Evolutionary conservation across 2,888 invertebrate genomes (phyloP).

Genomic region (Iselma pallidipennis): DNA sequence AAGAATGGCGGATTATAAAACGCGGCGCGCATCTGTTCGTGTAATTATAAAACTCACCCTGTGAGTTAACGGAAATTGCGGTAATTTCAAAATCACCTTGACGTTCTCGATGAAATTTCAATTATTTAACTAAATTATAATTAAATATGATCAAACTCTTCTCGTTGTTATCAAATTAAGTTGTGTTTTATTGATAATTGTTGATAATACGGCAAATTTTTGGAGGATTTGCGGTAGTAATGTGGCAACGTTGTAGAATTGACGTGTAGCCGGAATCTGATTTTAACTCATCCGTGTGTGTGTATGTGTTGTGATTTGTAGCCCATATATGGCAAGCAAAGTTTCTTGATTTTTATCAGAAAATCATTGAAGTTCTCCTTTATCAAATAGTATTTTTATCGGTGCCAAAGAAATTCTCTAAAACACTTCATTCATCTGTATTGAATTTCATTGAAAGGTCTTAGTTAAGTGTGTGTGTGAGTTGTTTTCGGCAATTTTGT

Average conservation of each 20-base stretch:
- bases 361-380: conserved; percentile 16
- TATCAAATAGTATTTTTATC: conserved; percentile 8
- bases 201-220: too few species aligned
- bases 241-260: not conserved
- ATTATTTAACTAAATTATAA: too few species aligned
- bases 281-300: not conserved
- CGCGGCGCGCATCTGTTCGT: too few species aligned
- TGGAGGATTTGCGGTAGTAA: too few species aligned
- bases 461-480: not conserved
- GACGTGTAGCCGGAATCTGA: not conserved
- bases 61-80: too few species aligned
- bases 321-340: conserved; percentile 42
- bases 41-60: too few species aligned
- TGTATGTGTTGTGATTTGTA: not conserved
- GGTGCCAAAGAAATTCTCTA: conserved; percentile 24
- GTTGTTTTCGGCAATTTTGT: not conserved
- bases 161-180: too few species aligned
- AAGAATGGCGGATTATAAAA: too few species aligned
- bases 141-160: too few species aligned
- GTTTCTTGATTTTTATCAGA: conserved; percentile 32
- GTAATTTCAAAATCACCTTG: too few species aligned
- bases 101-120: too few species aligned
- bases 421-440: not conserved
- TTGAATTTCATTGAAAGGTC: not conserved
- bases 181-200: too few species aligned